A percentile compares a stretch with the other conserved stretches of the same genome.
Evolutionary conservation across 2,888 invertebrate species (phyloP).

Genomic region (Neoitamus cyanurus): DNA sequence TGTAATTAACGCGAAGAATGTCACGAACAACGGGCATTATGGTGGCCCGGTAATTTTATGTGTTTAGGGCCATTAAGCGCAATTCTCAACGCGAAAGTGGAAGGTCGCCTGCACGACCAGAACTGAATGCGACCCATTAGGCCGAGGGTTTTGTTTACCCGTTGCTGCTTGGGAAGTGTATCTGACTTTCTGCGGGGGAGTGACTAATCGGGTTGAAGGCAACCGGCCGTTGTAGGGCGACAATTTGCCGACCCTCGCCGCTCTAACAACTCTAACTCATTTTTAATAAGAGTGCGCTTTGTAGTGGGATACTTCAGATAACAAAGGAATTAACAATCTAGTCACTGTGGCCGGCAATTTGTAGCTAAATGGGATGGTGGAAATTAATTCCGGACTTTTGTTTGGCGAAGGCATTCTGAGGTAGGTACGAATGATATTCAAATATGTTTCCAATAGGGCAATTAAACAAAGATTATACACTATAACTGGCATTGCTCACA

Average conservation of each 20-base stretch:
- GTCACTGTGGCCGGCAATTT: neutral
- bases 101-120: neutral
- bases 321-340: neutral
- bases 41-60: neutral
- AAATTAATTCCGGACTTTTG: neutral
- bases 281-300: neutral
- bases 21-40: conserved; percentile 2
- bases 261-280: neutral
- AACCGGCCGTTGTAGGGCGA: neutral
- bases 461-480: neutral
- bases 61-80: neutral
- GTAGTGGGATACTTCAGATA: neutral
- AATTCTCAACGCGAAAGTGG: neutral
- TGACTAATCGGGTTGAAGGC: neutral
- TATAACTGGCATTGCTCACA: too few species aligned
- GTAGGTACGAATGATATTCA: too few species aligned
- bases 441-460: neutral
- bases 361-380: neutral
- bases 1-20: conserved; percentile 23
- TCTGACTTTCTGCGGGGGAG: neutral
- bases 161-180: neutral
- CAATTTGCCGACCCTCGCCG: neutral
- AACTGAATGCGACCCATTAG: neutral
- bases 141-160: neutral
- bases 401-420: too few species aligned